Conservation (phyloP, 2,113 vertebrate genomes). For the Ciconia maguari region DNA sequence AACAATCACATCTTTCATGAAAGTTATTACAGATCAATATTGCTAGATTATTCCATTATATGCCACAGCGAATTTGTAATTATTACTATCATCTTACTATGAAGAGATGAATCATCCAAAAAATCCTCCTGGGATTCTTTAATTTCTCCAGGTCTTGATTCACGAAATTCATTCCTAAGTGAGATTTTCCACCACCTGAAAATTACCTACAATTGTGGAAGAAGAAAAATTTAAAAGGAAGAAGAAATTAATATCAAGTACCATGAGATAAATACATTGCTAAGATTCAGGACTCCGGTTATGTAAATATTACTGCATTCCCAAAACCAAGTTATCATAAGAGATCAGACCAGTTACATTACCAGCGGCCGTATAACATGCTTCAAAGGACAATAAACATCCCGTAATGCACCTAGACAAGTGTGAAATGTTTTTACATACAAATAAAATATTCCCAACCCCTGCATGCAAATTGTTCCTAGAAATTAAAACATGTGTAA, state of each 20-base stretch:
- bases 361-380: not conserved
- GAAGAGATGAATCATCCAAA: conserved; percentile 65
- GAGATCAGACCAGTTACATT: not conserved
- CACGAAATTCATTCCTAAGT: conserved; percentile 60
- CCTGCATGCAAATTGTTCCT: not conserved
- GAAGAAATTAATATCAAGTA: not conserved
- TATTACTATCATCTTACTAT: conserved; percentile 63
- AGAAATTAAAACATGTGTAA: not conserved
- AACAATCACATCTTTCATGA: not conserved
- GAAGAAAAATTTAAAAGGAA: not conserved
- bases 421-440: not conserved
- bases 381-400: not conserved
- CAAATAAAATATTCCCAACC: not conserved
- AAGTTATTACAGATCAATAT: not conserved
- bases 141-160: conserved; percentile 68
- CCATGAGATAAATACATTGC: not conserved
- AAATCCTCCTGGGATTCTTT: conserved; percentile 71
- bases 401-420: not conserved
- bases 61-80: not conserved
- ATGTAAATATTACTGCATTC: not conserved
- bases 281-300: not conserved
- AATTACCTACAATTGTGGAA: conserved; percentile 63
- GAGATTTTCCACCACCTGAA: conserved; percentile 81
- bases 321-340: not conserved
- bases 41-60: not conserved